phyloP scores from a whole-genome alignment of 2,888 invertebrate species.

The Latheticus oryzae region DNA sequence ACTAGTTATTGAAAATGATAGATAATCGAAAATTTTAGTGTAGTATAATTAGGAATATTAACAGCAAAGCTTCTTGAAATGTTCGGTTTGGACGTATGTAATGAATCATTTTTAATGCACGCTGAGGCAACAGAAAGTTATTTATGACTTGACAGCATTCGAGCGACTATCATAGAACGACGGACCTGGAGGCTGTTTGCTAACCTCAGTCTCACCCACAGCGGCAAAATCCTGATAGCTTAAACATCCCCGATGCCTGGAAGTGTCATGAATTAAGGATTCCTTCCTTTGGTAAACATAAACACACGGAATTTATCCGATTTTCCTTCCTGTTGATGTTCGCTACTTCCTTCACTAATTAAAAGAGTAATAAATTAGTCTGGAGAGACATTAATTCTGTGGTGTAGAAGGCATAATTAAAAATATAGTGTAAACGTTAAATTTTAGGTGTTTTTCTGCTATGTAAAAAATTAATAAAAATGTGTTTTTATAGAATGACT shows the following conservation, averaged over 20 bases:
- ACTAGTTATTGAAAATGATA: constrained; percentile 42
- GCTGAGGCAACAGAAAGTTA: constrained; percentile 42
- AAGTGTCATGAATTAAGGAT: constrained; percentile 44
- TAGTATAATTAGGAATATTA: constrained; percentile 43
- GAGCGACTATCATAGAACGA: constrained; percentile 42
- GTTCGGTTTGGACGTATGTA: constrained; percentile 38
- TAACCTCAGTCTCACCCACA: constrained; percentile 40
- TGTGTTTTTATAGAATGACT: too few relatives aligned
- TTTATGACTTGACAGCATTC: constrained; percentile 44
- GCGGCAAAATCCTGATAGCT: constrained; percentile 38
- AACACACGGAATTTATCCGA: constrained; percentile 41
- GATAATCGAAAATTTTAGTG: constrained; percentile 39
- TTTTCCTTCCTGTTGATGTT: constrained; percentile 24
- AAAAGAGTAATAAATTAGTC: constrained; percentile 28
- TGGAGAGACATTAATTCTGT: constrained; percentile 6
- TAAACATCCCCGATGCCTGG: constrained; percentile 36
- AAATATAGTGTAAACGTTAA: too few relatives aligned
- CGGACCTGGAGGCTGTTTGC: constrained; percentile 43
- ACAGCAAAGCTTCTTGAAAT: constrained; percentile 39
- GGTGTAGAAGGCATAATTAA: too few relatives aligned
- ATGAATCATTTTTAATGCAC: constrained; percentile 44
- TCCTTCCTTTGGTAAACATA: constrained; percentile 40
- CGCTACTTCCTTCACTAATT: constrained; percentile 17
- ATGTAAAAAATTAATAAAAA: too few relatives aligned
- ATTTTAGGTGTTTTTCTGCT: too few relatives aligned